Conservation (phyloP, 2,888 invertebrate species). For the Hemaris fuciformis region DNA sequence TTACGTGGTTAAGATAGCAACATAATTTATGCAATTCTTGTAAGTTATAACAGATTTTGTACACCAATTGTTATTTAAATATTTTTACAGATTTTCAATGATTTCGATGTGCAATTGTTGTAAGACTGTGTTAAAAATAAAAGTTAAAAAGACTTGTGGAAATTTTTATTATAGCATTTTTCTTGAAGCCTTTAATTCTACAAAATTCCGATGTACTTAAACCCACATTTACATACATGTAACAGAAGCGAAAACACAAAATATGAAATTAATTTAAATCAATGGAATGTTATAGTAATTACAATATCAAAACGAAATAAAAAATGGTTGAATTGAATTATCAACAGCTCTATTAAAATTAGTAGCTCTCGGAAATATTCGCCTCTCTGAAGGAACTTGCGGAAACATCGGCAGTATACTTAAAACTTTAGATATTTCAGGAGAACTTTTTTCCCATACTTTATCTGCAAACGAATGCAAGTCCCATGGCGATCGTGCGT, state of each 20-base stretch:
- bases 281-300: background rate
- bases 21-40: background rate
- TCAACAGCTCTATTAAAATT: background rate
- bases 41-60: background rate
- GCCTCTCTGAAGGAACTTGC: slow-evolving; percentile 23
- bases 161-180: background rate
- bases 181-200: background rate
- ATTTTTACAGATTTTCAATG: background rate
- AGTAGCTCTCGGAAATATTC: background rate
- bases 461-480: slow-evolving; percentile 36
- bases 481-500: slow-evolving; percentile 46
- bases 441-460: slow-evolving; percentile 37
- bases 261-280: background rate
- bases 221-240: background rate
- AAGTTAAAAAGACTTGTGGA: background rate
- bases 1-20: background rate
- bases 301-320: background rate
- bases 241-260: background rate
- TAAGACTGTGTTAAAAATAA: background rate
- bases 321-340: background rate
- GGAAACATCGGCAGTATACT: slow-evolving; percentile 56
- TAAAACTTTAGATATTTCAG: slow-evolving; percentile 38
- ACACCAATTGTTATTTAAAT: background rate
- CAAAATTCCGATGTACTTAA: background rate
- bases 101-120: background rate